Conservation (phyloP, 2,113 vertebrate species). For the Turnix velox region DNA sequence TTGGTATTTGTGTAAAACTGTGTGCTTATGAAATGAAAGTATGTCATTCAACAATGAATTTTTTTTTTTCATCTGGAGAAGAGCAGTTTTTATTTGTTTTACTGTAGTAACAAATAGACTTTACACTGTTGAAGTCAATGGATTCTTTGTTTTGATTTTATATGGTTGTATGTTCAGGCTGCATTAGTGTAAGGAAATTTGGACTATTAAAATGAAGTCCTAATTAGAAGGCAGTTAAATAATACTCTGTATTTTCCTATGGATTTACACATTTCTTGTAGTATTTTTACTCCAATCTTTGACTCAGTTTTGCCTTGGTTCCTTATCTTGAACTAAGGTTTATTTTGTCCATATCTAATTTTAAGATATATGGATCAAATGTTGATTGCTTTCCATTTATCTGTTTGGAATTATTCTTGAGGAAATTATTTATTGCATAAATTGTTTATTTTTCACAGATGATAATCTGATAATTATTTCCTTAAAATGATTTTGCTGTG, state of each 20-base stretch:
- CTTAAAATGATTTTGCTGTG: background rate
- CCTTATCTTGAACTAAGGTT: background rate
- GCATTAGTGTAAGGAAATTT: background rate
- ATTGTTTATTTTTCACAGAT: background rate
- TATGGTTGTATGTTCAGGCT: background rate
- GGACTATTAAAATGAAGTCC: background rate
- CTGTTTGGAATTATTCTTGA: background rate
- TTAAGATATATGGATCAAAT: background rate
- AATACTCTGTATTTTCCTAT: fast-evolving
- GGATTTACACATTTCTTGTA: background rate
- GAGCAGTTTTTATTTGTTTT: background rate
- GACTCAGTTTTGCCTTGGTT: background rate
- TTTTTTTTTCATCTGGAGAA: background rate
- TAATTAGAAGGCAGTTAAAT: background rate
- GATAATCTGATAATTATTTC: background rate
- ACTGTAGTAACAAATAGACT: background rate
- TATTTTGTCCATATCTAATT: background rate
- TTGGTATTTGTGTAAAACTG: slow-evolving; percentile 21
- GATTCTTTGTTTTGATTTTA: background rate
- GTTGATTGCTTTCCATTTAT: background rate
- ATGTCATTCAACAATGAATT: background rate
- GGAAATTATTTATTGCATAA: background rate
- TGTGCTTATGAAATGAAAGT: background rate
- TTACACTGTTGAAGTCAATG: background rate
- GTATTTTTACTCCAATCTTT: background rate